Percentiles rank a stretch among this genome's conserved stretches.
Conservation (phyloP, 2,888 invertebrate species). For the Drosophila lutescens region DNA sequence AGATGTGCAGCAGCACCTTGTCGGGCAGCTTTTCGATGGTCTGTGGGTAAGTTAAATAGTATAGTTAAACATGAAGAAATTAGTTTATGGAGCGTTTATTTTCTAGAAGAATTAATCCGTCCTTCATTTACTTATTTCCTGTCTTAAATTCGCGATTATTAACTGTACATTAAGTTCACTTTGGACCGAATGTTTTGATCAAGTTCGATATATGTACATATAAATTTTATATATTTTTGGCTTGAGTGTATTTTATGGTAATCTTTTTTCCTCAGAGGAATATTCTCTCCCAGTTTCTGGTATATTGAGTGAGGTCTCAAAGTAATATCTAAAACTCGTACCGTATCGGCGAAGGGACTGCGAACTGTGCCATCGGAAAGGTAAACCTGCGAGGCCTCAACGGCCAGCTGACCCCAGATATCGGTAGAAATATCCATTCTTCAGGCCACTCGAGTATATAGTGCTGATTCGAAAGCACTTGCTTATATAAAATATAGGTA, state of each 20-base stretch:
- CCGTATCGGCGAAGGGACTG: slow-evolving; percentile 94
- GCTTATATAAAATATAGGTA: slow-evolving; percentile 71
- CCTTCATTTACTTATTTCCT: too few relatives aligned
- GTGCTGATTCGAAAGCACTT: slow-evolving; percentile 18
- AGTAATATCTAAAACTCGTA: slow-evolving; percentile 84
- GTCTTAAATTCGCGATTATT: too few relatives aligned
- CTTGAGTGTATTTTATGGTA: slow-evolving; percentile 2
- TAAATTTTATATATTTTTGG: background rate
- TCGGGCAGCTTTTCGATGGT: slow-evolving; percentile 98
- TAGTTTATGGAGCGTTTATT: too few relatives aligned
- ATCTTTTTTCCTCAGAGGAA: slow-evolving; percentile 2
- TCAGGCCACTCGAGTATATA: slow-evolving; percentile 37
- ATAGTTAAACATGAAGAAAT: too few relatives aligned
- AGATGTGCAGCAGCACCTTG: slow-evolving; percentile 96
- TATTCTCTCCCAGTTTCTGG: slow-evolving; percentile 17
- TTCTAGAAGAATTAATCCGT: too few relatives aligned
- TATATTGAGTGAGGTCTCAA: background rate
- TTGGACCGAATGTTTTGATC: background rate
- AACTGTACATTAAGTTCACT: background rate
- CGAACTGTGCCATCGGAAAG: slow-evolving; percentile 91
- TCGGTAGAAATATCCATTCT: slow-evolving; percentile 90
- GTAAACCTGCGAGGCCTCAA: slow-evolving; percentile 94
- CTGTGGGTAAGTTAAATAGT: slow-evolving; percentile 85
- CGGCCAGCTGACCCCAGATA: slow-evolving; percentile 95
- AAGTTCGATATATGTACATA: background rate